Conservation (phyloP, 1,140 invertebrate species). For the Bemisia tabaci region DNA sequence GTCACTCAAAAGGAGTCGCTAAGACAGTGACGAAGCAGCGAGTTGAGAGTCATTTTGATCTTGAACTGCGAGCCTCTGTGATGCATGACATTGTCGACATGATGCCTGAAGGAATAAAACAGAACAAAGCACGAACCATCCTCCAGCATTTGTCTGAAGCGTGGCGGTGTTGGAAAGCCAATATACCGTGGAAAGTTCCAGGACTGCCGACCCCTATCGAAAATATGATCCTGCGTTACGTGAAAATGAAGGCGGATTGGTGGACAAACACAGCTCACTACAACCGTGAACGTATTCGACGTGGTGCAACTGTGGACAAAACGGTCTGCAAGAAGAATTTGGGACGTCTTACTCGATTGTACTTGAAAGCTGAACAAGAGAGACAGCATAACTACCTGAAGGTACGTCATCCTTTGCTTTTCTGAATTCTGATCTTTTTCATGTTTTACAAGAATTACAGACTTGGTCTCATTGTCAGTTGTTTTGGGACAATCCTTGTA, state of each 20-base stretch:
- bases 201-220: conserved; percentile 97
- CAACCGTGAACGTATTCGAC: conserved; percentile 88
- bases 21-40: conserved; percentile 99
- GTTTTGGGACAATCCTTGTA: no score
- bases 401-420: conserved; percentile 27
- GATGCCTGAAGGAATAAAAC: conserved; percentile 99
- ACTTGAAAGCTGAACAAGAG: conserved; percentile 98
- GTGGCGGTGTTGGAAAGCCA: conserved; percentile 99
- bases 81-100: conserved; percentile 99
- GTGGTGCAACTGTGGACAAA: conserved; percentile 94
- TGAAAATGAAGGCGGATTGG: conserved; percentile 99
- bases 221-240: conserved; percentile 99
- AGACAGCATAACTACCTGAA: conserved; percentile 98
- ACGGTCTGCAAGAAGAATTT: conserved; percentile 99
- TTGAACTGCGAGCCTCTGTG: conserved; percentile 91
- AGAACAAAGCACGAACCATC: conserved; percentile 98
- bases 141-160: conserved; percentile 98
- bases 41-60: conserved; percentile 98
- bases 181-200: conserved; percentile 99
- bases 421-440: conserved; percentile 1
- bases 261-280: conserved; percentile 99
- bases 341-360: conserved; percentile 87
- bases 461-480: no score
- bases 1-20: conserved; percentile 96
- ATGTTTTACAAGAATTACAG: no score